Base-by-base conservation (phyloP, 1,140 invertebrate genomes). In the Charaxes varanes region DNA sequence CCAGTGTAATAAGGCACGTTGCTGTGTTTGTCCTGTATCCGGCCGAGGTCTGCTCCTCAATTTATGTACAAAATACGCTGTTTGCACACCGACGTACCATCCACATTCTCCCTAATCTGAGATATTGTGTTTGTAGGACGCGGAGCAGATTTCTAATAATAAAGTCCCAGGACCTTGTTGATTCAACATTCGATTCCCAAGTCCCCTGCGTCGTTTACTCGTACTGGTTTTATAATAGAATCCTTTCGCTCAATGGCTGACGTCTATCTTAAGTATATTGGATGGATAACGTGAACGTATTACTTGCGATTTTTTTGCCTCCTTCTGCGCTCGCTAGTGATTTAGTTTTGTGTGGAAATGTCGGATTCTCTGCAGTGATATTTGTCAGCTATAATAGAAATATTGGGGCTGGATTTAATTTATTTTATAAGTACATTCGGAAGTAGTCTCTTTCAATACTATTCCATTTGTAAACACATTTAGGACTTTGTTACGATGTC, bases 111-210 rank as follows among this genome's bases (percentile, higher is more conserved):
- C 58, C 56, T 67, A 65, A 71, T 65, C 66, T 53, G 53, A 70
- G 55, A 66, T 67, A 70, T 67, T 67, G 61, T 61, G 56, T 70
- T 70, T 67, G 61, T 58, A 45, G 53, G 48, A 37, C 52, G 36
- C 35, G 34, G 46, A 57, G 36, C 40, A 53, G 52, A 54, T 49
- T 50, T 50, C 50, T 59, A 55, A 61, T 61, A 61, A 59, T 55
- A 59, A 47, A 58, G 36, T 49, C 22, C 30, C 42, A 28, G 22
- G 35, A 42, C 41, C 28, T 31, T 47, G 48, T 55, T 51, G 42
- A 51, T 43, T 47, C 43, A 40, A 35, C 40, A 11, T 47, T 11
- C 41, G 45, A 32, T 35, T 44, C 7, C 44, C 35, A 13, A 33
- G 23, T 24, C 34, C 28, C 37, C 27, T 16, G 11, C 15, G 26